Base-by-base conservation (phyloP, 2,797 vertebrate species). In the Salmo trutta region DNA sequence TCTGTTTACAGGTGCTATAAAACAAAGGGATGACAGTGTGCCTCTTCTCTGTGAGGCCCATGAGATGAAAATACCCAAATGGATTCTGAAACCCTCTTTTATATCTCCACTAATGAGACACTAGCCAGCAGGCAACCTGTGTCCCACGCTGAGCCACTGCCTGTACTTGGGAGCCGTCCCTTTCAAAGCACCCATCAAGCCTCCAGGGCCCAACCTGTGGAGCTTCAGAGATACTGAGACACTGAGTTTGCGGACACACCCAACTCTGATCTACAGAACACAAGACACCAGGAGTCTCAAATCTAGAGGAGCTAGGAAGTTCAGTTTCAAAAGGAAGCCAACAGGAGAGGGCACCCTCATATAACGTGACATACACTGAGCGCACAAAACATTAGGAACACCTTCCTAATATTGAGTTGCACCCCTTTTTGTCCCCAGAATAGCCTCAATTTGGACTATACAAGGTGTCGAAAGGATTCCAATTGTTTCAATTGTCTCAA, bases 41-140 rank as follows among this genome's bases (percentile, higher is more conserved):
- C 16, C 6, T 68, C 16, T 68, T 68, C 7, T 19, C 77, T 77
- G 73, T 74, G 62, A 47, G 83, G 76, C 74, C 75, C 36, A 0
- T 53, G 73, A 86, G 84, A 90, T 84, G 74, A 87, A 79, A 83
- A 51, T 79, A 80, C 69, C 83, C 21, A 75, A 83, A 86, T 77
- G 73, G 36, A 75, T 87, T 89, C 78, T 82, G 84, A 85, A 56
- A 75, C 85, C 76, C 82, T 81, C 82, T 88, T 88, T 91, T 84
- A 89, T 89, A 89, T 87, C 74, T 59, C 80, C 73, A 79, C 84
- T 92, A 93, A 94, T 93, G 90, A 93, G 91, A 84, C 72, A 76
- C 82, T 90, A 85, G 89, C 90, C 84, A 65, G 81, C 81, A 84
- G 90, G 82, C 89, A 92, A 91, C 88, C 84, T 81, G 86, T 89